A percentile compares a stretch with the other conserved stretches of the same genome.
Evolutionary conservation across 37 sponge, comb jelly and placozoan genomes (phyloP).

Genomic region (Chondrilla cf. caribensis): DNA sequence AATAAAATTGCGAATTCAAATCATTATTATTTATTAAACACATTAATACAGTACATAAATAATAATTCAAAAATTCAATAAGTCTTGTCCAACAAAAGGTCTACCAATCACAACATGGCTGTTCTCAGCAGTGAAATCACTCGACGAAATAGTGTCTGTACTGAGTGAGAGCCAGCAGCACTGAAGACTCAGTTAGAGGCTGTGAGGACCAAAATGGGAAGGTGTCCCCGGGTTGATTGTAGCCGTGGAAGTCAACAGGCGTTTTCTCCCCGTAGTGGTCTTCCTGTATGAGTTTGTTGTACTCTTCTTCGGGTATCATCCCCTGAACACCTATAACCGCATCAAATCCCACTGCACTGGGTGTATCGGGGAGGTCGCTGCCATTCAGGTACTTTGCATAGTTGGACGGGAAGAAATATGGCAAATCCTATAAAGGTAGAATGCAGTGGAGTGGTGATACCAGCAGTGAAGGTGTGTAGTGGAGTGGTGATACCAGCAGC

Average conservation of each 20-base stretch:
- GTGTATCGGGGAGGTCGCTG: conserved; percentile 7
- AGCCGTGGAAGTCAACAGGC: conserved; percentile 48
- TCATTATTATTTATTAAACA: too few relatives aligned
- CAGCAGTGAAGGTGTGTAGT: too few relatives aligned
- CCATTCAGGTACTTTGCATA: conserved; percentile 37
- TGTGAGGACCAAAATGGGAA: conserved; percentile 56
- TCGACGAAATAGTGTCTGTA: conserved; percentile 11
- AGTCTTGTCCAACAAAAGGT: too few relatives aligned
- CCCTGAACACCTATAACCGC: conserved; percentile 28
- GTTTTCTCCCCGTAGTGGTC: conserved; percentile 32
- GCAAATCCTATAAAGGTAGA: conserved; percentile 11
- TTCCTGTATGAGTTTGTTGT: conserved; percentile 25
- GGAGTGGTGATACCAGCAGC: too few relatives aligned
- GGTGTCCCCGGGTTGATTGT: not conserved
- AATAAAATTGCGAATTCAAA: too few relatives aligned
- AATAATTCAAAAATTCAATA: too few relatives aligned
- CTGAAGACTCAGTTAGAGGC: conserved; percentile 39
- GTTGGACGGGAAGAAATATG: conserved; percentile 51
- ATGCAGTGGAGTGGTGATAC: not conserved
- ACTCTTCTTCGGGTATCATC: conserved; percentile 32
- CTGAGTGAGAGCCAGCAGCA: conserved; percentile 50
- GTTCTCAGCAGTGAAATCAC: too few relatives aligned
- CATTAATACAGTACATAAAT: too few relatives aligned
- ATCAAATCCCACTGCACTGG: not conserved
- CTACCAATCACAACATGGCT: too few relatives aligned